Percentiles rank a stretch among this genome's conserved stretches.
These are phyloP conservation scores for Calephelis nemesis DNA, from an alignment of 1,140 invertebrate genomes.

Conservation along the genomic window DNA sequence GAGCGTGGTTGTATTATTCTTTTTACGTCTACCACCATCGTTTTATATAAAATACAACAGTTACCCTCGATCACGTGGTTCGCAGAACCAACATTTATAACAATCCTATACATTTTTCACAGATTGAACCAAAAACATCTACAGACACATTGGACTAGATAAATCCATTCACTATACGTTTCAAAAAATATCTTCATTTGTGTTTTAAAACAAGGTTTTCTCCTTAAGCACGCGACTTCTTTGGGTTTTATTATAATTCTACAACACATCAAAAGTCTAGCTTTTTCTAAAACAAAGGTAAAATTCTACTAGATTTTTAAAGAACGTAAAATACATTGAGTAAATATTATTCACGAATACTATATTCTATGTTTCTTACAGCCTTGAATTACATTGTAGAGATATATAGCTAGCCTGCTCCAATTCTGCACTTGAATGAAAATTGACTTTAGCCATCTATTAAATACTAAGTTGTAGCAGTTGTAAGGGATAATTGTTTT, in stretches of 20 bases:
- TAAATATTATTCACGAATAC: slow-evolving; percentile 45
- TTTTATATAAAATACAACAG: slow-evolving; percentile 16
- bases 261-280: slow-evolving; percentile 73
- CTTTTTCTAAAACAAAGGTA: slow-evolving; percentile 61
- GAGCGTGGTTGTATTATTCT: no score
- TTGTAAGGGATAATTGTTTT: no score
- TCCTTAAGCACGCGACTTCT: slow-evolving; percentile 48
- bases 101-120: slow-evolving; percentile 31
- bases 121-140: slow-evolving; percentile 36
- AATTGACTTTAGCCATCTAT: no score
- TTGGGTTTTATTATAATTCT: slow-evolving; percentile 45
- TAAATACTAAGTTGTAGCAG: no score
- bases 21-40: background rate
- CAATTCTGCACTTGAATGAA: no score
- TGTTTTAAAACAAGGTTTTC: slow-evolving; percentile 60
- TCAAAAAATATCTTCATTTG: slow-evolving; percentile 73
- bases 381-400: slow-evolving; percentile 38
- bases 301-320: slow-evolving; percentile 46
- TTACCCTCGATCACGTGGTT: slow-evolving; percentile 18
- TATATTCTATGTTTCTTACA: slow-evolving; percentile 47
- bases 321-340: slow-evolving; percentile 49
- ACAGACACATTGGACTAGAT: slow-evolving; percentile 48
- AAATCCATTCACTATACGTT: slow-evolving; percentile 58
- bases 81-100: slow-evolving; percentile 29
- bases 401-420: no score